Percentiles rank a stretch among this genome's conserved stretches.
phyloP scores from a whole-genome alignment of 2,797 vertebrate species.

The Hoplostethus atlanticus region DNA sequence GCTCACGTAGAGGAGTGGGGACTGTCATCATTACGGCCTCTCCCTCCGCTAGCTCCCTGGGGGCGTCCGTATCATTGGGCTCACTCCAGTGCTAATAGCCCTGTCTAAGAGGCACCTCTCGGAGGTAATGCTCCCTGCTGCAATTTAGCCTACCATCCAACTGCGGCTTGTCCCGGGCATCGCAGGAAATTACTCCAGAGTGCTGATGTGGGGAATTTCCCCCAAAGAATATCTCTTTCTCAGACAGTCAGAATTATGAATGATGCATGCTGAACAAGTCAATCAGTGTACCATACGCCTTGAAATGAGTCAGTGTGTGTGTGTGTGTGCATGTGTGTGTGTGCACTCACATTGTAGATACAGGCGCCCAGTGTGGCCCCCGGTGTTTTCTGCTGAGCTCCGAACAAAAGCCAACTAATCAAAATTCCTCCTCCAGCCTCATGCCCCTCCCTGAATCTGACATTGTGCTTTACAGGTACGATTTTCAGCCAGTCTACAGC shows the following conservation, averaged over 20 bases:
- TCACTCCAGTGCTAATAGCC: conserved; percentile 79
- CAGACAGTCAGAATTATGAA: conserved; percentile 78
- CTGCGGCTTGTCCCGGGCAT: conserved; percentile 71
- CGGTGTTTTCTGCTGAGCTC: conserved; percentile 68
- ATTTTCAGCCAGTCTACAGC: conserved; percentile 49
- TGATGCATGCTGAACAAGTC: conserved; percentile 77
- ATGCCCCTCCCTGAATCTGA: conserved; percentile 49
- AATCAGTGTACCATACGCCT: conserved; percentile 61
- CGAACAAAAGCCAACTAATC: conserved; percentile 68
- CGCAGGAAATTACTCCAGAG: conserved; percentile 76
- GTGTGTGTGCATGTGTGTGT: conserved; percentile 45
- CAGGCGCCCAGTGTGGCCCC: conserved; percentile 18
- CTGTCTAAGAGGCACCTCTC: conserved; percentile 78
- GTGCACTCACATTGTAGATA: background rate
- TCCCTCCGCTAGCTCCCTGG: conserved; percentile 63
- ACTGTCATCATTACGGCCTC: conserved; percentile 71
- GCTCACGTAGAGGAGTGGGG: conserved; percentile 49
- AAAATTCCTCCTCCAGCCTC: conserved; percentile 59
- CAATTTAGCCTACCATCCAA: conserved; percentile 75
- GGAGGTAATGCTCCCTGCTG: conserved; percentile 74
- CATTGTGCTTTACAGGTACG: conserved; percentile 44
- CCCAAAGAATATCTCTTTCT: conserved; percentile 66
- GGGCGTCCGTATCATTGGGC: conserved; percentile 70
- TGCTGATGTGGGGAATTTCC: conserved; percentile 76
- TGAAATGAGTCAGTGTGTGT: conserved; percentile 29